Base-by-base conservation (phyloP, 2,113 vertebrate species). In the Sebastes schlegelii region DNA sequence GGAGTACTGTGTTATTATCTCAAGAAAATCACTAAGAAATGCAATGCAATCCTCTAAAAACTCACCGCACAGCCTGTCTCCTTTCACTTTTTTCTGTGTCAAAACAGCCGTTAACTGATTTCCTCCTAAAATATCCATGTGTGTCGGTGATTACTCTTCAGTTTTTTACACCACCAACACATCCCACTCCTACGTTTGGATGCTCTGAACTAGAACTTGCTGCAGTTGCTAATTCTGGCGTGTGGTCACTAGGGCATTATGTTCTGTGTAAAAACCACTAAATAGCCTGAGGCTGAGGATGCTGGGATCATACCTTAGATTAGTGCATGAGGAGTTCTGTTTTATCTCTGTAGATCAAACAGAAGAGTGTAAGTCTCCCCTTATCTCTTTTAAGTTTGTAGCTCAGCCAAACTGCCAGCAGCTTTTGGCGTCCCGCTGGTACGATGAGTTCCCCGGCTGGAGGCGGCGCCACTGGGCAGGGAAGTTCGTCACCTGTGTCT, bases 331-430 rank as follows among this genome's bases (percentile, higher is more conserved):
- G 48, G 6, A 60, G 17, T 62, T 13, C 16, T 67, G 60, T 65
- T 48, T 4, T 21, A 45, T 65, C 11, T 57, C 13, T 19, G 6
- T 49, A 42, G 51, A 74, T 67, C 43, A 72, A 73, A 65, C 8
- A 70, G 49, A 70, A 69, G 43, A 51, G 1, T 26, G 1, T 14
- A 42, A 49, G 26, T 84, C 17, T 57, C 19, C 6, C 6, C 1
- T 62, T 58, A 4, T 81, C 45, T 73, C 45, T 77, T 34, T 51
- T 21, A 91, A 99, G 98, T 99, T 99, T 92, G 98, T 99, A 34
- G 98, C 98, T 86, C 98, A 99, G 95, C 98, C 98, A 9, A 99
- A 99, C 94, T 99, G 98, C 93, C 98, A 99, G 93, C 98, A 99
- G 95, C 96, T 99, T 3, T 94, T 99, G 74, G 98, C 98, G 2